Percentiles rank a stretch among this genome's conserved stretches.
These are phyloP conservation scores for Papilio elwesi DNA, from an alignment of 2,888 invertebrate genomes.

Conservation along the genomic window DNA sequence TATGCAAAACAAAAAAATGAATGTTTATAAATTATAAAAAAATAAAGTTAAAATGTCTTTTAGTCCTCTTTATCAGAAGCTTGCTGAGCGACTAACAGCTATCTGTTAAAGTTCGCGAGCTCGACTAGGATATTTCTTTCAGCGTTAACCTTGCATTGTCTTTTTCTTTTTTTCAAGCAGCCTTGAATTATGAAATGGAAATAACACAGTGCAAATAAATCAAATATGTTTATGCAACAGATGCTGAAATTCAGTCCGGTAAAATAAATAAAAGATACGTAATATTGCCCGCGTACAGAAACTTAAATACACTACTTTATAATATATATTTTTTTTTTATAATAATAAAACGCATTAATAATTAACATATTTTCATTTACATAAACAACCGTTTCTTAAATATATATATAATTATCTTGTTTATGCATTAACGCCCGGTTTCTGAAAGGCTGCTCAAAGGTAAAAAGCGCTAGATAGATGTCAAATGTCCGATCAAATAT, in stretches of 20 bases:
- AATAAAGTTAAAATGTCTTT: neutral
- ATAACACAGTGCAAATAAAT: neutral
- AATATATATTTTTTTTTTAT: too few relatives aligned
- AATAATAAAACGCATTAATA: too few relatives aligned
- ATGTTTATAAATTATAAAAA: too few relatives aligned
- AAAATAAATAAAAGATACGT: neutral
- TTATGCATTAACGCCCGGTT: too few relatives aligned
- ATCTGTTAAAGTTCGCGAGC: neutral
- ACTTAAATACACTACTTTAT: too few relatives aligned
- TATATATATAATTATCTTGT: too few relatives aligned
- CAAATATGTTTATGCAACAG: neutral
- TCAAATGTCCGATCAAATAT: too few relatives aligned
- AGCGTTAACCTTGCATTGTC: slow-evolving; percentile 13
- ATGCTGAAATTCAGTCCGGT: neutral
- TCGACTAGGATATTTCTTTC: neutral
- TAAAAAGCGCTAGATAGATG: too few relatives aligned
- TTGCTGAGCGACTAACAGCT: neutral
- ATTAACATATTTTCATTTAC: too few relatives aligned
- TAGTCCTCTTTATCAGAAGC: neutral
- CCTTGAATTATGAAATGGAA: slow-evolving; percentile 14
- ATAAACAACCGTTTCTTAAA: too few relatives aligned
- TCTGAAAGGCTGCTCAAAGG: too few relatives aligned
- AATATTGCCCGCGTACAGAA: neutral
- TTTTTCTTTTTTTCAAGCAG: neutral
- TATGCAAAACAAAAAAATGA: too few relatives aligned